Percentiles rank a stretch among this genome's conserved stretches.
These are phyloP conservation scores for Acanthochromis polyacanthus DNA, from an alignment of 2,113 vertebrate species.

Conservation along the genomic window DNA sequence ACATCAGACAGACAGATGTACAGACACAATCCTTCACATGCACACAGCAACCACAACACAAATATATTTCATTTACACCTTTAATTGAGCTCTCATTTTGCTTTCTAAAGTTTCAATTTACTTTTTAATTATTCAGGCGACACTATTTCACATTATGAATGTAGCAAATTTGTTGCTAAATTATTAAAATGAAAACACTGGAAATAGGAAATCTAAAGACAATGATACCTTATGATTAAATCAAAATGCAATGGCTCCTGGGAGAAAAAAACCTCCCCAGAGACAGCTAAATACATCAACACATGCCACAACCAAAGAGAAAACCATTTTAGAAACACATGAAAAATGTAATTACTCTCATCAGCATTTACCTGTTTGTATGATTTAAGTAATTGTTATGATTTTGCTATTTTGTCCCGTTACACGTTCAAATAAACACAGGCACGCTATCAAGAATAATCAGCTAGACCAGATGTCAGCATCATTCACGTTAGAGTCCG, in stretches of 20 bases:
- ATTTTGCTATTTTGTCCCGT: background rate
- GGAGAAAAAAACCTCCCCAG: constrained; percentile 32
- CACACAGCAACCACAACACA: background rate
- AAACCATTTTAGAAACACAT: constrained; percentile 9
- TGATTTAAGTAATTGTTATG: background rate
- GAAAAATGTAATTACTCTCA: constrained; percentile 11
- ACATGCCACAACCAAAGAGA: constrained; percentile 2
- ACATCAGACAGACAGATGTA: background rate
- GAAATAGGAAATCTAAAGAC: background rate
- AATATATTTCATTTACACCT: background rate
- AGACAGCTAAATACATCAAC: constrained; percentile 29
- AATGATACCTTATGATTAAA: constrained; percentile 16
- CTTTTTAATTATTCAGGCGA: background rate
- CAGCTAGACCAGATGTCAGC: background rate
- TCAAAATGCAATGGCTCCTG: constrained; percentile 19
- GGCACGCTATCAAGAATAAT: constrained; percentile 8
- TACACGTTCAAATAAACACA: constrained; percentile 15
- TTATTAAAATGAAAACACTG: background rate
- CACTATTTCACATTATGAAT: background rate
- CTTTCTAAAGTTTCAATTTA: background rate
- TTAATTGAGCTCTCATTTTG: background rate
- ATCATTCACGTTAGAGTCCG: constrained; percentile 8
- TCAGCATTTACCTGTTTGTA: background rate
- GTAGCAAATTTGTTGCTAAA: background rate
- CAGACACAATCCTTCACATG: background rate